Percentiles rank a stretch among this genome's conserved stretches.
Conservation (phyloP, 2,888 invertebrate genomes). For the Agonopterix alstromeriana region DNA sequence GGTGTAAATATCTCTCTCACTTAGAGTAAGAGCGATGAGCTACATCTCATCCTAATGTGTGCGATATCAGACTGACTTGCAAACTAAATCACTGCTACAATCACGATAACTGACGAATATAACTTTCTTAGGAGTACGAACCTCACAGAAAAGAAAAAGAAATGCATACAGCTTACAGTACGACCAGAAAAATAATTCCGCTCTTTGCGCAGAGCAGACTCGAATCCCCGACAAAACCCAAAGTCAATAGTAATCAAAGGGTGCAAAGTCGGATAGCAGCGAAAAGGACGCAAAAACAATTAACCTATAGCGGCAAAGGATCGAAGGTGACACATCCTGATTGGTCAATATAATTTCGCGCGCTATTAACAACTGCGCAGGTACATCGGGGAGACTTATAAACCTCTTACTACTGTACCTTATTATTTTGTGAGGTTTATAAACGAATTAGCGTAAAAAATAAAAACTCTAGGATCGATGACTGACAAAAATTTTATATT, state of each 20-base stretch:
- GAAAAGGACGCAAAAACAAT: too few species aligned
- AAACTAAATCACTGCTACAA: conserved; percentile 6
- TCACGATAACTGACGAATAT: conserved; percentile 8
- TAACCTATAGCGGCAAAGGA: too few species aligned
- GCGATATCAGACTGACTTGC: conserved; percentile 11
- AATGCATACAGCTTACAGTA: not conserved
- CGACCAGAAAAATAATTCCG: too few species aligned
- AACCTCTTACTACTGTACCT: too few species aligned
- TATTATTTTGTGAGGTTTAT: not conserved
- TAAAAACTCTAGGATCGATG: not conserved
- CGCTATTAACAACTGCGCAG: too few species aligned
- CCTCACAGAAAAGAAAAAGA: not conserved
- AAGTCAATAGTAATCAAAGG: too few species aligned
- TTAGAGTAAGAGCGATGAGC: conserved; percentile 12
- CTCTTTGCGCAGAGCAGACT: too few species aligned
- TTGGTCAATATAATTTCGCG: too few species aligned
- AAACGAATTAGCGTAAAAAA: not conserved
- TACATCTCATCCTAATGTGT: conserved; percentile 15
- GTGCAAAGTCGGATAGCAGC: too few species aligned
- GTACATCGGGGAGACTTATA: too few species aligned
- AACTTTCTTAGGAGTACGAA: not conserved
- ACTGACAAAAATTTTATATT: not conserved
- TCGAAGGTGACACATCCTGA: too few species aligned
- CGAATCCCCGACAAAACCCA: too few species aligned
- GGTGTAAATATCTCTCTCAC: conserved; percentile 11